phyloP scores from a whole-genome alignment of 2,888 invertebrate genomes.

The Agonopterix subpropinquella region DNA sequence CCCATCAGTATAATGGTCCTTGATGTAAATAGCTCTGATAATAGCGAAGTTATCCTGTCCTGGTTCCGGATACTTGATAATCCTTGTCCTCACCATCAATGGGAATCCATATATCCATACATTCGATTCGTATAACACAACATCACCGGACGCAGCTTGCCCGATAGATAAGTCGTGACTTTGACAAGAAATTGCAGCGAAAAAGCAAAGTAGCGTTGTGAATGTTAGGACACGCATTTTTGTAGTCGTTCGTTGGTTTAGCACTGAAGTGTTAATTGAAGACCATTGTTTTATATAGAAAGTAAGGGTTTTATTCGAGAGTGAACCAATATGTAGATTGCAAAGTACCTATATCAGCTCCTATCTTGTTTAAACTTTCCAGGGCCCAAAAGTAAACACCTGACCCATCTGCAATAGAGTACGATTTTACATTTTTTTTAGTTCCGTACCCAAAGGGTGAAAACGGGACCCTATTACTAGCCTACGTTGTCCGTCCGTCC shows the following conservation, averaged over 20 bases:
- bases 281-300: constrained; percentile 48
- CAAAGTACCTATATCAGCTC: too few species aligned
- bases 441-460: too few species aligned
- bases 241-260: constrained; percentile 44
- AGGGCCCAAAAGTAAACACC: too few species aligned
- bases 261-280: constrained; percentile 47
- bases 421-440: too few species aligned
- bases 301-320: constrained; percentile 32
- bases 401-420: too few species aligned
- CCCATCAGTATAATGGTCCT: constrained; percentile 51
- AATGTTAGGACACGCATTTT: constrained; percentile 45
- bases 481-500: too few species aligned
- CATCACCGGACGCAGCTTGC: constrained; percentile 50
- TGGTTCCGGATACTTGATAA: constrained; percentile 50
- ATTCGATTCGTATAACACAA: constrained; percentile 43
- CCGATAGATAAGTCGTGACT: constrained; percentile 55
- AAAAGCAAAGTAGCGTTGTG: constrained; percentile 32
- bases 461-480: too few species aligned
- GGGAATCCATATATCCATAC: constrained; percentile 62
- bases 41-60: constrained; percentile 49
- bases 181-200: constrained; percentile 36
- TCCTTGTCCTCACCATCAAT: constrained; percentile 40
- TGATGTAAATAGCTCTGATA: constrained; percentile 50
- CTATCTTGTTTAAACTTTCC: too few species aligned
- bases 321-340: constrained; percentile 18